Evolutionary conservation across 2,113 vertebrate genomes (phyloP).

Genomic region (Motacilla tschutschensis): DNA sequence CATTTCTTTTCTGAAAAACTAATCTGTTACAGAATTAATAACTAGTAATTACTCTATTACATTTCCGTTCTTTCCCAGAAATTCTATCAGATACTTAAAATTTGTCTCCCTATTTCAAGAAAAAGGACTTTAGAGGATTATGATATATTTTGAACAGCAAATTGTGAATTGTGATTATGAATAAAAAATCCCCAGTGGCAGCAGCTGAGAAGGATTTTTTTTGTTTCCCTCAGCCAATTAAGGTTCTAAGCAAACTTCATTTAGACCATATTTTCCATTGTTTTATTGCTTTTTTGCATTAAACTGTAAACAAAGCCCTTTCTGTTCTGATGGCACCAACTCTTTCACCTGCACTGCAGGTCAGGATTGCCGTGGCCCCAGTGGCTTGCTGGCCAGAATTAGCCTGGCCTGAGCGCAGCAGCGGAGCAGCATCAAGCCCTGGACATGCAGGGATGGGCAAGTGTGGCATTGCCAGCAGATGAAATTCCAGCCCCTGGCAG

Average conservation of each 20-base stretch:
- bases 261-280: not conserved
- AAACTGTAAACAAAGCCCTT: not conserved
- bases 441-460: not conserved
- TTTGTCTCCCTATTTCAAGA: not conserved
- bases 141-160: not conserved
- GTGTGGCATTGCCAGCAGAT: not conserved
- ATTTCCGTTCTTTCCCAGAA: not conserved
- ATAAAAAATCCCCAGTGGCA: not conserved
- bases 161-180: not conserved
- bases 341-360: not conserved
- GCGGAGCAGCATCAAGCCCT: not conserved
- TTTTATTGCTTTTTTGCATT: not conserved
- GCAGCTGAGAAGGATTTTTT: not conserved
- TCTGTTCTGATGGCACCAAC: fast-evolving
- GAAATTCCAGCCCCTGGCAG: not conserved
- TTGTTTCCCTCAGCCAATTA: not conserved
- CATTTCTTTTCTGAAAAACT: not conserved
- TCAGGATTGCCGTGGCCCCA: not conserved
- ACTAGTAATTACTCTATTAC: not conserved
- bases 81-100: not conserved
- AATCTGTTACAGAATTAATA: not conserved
- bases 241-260: not conserved
- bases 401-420: fast-evolving
- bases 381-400: not conserved
- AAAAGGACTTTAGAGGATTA: not conserved